Evolutionary conservation across 2,113 vertebrate species (phyloP).

Genomic region (Alligator mississippiensis): DNA sequence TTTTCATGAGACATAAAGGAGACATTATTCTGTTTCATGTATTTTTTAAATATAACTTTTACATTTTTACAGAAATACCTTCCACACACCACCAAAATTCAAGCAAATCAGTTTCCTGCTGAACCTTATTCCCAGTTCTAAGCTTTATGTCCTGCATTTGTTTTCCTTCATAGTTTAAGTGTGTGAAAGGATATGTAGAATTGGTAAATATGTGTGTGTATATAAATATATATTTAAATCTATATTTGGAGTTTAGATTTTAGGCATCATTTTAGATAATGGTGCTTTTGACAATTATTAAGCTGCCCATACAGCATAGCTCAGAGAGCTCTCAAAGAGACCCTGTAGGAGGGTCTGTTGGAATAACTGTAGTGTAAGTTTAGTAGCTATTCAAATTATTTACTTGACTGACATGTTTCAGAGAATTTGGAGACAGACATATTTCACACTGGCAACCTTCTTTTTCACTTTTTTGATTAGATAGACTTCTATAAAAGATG

Average conservation of each 20-base stretch:
- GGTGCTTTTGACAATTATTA: background rate
- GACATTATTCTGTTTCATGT: background rate
- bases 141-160: conserved; percentile 21
- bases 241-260: conserved; percentile 23
- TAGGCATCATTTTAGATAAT: conserved; percentile 7
- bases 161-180: conserved; percentile 13
- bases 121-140: conserved; percentile 73
- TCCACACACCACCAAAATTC: background rate
- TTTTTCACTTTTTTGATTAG: background rate
- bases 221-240: background rate
- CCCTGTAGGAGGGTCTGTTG: background rate
- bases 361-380: background rate
- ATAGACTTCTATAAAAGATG: background rate
- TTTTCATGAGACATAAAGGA: conserved; percentile 35
- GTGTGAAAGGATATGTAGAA: conserved; percentile 5
- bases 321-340: background rate
- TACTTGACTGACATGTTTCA: background rate
- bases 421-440: background rate
- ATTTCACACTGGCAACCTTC: background rate
- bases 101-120: conserved; percentile 73
- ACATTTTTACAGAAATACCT: background rate
- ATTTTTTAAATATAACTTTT: conserved; percentile 36
- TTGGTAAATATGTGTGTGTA: conserved; percentile 23
- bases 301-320: background rate
- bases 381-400: background rate